phyloP scores from a whole-genome alignment of 2,888 invertebrate species.

The Limnephilus marmoratus region DNA sequence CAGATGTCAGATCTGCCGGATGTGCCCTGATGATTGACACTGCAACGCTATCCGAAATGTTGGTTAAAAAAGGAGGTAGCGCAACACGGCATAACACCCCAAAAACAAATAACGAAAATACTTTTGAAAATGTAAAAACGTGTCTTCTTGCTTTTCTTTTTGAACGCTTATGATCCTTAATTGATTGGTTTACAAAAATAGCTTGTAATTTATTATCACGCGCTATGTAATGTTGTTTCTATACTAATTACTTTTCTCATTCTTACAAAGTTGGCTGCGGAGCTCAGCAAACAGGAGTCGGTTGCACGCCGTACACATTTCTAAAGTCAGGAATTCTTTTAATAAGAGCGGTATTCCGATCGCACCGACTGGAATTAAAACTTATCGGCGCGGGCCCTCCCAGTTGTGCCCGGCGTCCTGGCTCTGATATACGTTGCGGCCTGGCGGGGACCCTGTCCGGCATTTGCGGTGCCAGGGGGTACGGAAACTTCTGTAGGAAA shows the following conservation, averaged over 20 bases:
- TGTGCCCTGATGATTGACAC: no score
- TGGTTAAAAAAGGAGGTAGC: no score
- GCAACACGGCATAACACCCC: no score
- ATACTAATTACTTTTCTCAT: background rate
- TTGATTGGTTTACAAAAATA: background rate
- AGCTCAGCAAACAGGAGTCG: background rate
- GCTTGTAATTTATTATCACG: background rate
- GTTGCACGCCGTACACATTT: conserved; percentile 37
- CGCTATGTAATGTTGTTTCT: background rate
- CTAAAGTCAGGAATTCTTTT: conserved; percentile 62
- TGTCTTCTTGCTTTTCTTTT: no score
- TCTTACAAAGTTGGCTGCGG: background rate
- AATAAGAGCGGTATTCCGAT: conserved; percentile 60
- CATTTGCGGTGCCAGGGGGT: conserved; percentile 57
- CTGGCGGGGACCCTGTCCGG: conserved; percentile 52
- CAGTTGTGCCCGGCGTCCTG: conserved; percentile 51
- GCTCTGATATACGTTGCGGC: conserved; percentile 58
- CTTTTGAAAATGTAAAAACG: no score
- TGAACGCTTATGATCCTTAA: no score
- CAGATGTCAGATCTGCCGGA: no score
- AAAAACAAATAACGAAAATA: no score
- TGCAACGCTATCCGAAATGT: no score
- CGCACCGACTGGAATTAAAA: conserved; percentile 64
- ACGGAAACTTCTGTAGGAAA: conserved; percentile 55
- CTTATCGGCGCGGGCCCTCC: conserved; percentile 60